Conservation (phyloP, 35 echinoderm and acorn worm genomes). For the Ophioderma brevispina region DNA sequence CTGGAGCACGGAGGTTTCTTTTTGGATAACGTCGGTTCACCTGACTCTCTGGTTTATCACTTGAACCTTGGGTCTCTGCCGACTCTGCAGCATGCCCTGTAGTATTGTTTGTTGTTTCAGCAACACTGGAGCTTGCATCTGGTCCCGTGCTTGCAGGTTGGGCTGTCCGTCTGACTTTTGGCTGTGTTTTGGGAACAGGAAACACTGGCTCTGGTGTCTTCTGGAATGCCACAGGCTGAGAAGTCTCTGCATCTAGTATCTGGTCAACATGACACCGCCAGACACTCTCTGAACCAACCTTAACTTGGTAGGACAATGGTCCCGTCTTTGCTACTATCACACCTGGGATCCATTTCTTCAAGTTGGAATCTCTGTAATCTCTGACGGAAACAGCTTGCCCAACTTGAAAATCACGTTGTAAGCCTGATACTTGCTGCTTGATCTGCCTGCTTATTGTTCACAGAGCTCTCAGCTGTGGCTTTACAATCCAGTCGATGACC, state of each 20-base stretch:
- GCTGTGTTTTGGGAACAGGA: background rate
- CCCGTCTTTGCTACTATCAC: background rate
- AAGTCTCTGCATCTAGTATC: slow-evolving; percentile 7
- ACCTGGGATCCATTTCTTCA: slow-evolving; percentile 25
- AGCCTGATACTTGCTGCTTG: background rate
- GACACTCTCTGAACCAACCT: background rate
- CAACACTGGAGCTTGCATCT: too few species aligned
- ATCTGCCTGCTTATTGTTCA: slow-evolving; percentile 13
- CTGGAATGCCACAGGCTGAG: background rate
- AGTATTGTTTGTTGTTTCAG: too few species aligned
- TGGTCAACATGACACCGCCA: background rate
- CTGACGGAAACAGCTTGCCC: background rate
- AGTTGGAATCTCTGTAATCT: background rate
- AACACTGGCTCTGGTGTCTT: background rate
- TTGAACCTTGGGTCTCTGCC: too few species aligned
- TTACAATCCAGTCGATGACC: slow-evolving; percentile 51
- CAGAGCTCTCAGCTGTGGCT: background rate
- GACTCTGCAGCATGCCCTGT: too few species aligned
- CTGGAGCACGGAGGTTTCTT: too few species aligned
- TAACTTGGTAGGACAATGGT: background rate
- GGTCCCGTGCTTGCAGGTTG: too few species aligned
- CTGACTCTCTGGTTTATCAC: too few species aligned
- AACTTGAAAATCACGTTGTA: background rate
- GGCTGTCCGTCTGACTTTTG: too few species aligned
- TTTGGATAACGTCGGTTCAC: too few species aligned